phyloP scores from a whole-genome alignment of 2,888 invertebrate species.

The Tenthredo amoena region DNA sequence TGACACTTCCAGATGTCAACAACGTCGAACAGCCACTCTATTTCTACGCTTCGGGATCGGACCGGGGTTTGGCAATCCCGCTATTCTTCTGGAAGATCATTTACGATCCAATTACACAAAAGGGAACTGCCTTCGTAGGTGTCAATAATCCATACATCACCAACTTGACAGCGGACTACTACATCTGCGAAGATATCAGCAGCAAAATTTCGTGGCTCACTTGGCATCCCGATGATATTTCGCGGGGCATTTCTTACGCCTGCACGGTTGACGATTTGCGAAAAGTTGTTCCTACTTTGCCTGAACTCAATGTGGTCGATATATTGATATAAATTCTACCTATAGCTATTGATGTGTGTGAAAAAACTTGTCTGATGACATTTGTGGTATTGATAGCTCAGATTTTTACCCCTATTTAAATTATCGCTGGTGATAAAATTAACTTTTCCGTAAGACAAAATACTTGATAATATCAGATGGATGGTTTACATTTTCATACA shows the following conservation, averaged over 20 bases:
- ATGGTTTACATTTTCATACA: background rate
- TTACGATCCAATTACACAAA: slow-evolving; percentile 69
- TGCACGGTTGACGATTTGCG: slow-evolving; percentile 82
- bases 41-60: slow-evolving; percentile 75
- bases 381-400: background rate
- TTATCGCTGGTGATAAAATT: background rate
- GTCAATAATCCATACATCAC: slow-evolving; percentile 77
- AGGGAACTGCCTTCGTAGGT: slow-evolving; percentile 76
- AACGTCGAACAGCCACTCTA: slow-evolving; percentile 77
- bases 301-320: slow-evolving; percentile 79
- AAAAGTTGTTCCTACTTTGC: slow-evolving; percentile 79
- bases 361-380: background rate
- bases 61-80: slow-evolving; percentile 74
- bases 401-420: background rate
- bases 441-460: background rate
- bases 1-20: slow-evolving; percentile 80
- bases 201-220: slow-evolving; percentile 79
- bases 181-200: slow-evolving; percentile 80
- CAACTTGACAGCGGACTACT: slow-evolving; percentile 61
- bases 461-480: background rate
- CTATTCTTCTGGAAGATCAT: slow-evolving; percentile 79
- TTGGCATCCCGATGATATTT: slow-evolving; percentile 80
- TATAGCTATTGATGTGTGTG: background rate
- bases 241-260: slow-evolving; percentile 82
- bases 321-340: slow-evolving; percentile 62